Conservation (phyloP, 1,140 invertebrate species). For the Drosophila saltans region DNA sequence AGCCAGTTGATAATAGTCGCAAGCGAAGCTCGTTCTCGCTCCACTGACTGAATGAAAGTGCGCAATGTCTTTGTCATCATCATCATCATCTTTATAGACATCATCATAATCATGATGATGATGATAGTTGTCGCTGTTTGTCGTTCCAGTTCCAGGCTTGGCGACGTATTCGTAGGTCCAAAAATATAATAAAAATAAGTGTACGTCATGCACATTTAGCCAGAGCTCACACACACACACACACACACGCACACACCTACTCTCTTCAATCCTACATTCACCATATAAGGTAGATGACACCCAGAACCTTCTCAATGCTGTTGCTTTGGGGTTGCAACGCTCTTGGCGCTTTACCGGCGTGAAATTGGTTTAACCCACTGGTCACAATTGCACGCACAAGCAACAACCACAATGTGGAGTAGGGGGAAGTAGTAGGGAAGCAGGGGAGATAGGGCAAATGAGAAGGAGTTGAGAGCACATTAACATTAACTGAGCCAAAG, state of each 20-base stretch:
- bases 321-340: slow-evolving; percentile 64
- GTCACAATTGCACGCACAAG: slow-evolving; percentile 76
- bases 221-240: slow-evolving; percentile 14
- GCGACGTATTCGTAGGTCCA: slow-evolving; percentile 66
- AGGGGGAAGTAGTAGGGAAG: background rate
- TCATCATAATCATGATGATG: background rate
- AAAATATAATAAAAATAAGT: slow-evolving; percentile 45
- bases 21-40: slow-evolving; percentile 59
- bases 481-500: slow-evolving; percentile 80
- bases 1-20: slow-evolving; percentile 63
- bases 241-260: background rate
- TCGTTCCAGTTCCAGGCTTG: slow-evolving; percentile 61
- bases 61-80: slow-evolving; percentile 32
- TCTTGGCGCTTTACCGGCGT: slow-evolving; percentile 80
- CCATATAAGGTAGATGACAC: slow-evolving; percentile 61
- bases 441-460: slow-evolving; percentile 15
- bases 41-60: slow-evolving; percentile 69
- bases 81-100: background rate
- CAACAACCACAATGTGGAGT: slow-evolving; percentile 24
- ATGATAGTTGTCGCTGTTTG: slow-evolving; percentile 21
- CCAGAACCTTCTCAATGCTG: slow-evolving; percentile 56
- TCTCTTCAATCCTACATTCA: slow-evolving; percentile 7
- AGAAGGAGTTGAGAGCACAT: slow-evolving; percentile 71
- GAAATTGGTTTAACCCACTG: slow-evolving; percentile 83
- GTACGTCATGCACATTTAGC: slow-evolving; percentile 77